Evolutionary conservation across 2,797 vertebrate genomes (phyloP).

Genomic region (Orientallactaga sibirica): DNA sequence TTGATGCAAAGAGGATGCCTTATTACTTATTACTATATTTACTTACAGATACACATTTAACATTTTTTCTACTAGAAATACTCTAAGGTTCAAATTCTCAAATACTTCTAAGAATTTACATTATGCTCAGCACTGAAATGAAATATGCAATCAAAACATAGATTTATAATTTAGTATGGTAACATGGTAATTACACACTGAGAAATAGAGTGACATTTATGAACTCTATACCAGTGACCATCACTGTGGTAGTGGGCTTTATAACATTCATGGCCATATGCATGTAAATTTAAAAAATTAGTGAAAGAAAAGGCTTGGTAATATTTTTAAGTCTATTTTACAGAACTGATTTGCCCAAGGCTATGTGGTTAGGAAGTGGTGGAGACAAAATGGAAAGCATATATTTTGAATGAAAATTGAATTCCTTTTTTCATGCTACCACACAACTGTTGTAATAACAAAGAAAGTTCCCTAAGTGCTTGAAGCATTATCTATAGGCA

Average conservation of each 20-base stretch:
- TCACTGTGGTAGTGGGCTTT: background rate
- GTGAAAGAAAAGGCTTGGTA: background rate
- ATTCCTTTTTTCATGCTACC: background rate
- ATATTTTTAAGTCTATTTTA: constrained; percentile 56
- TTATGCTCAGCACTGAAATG: background rate
- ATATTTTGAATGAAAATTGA: constrained; percentile 43
- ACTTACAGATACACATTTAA: background rate
- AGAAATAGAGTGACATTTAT: background rate
- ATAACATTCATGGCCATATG: background rate
- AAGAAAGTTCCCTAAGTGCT: background rate
- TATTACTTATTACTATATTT: background rate
- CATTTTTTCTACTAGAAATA: background rate
- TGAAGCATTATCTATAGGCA: background rate
- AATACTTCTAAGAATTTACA: background rate
- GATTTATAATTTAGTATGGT: background rate
- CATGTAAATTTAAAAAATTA: background rate
- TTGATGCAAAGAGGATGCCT: background rate
- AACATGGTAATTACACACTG: background rate
- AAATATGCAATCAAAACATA: background rate
- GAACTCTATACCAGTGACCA: background rate
- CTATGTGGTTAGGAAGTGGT: constrained; percentile 28
- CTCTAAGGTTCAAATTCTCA: constrained; percentile 10
- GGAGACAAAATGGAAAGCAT: background rate
- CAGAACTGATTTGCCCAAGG: constrained; percentile 13
- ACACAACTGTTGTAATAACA: constrained; percentile 3